Evolutionary conservation across 2,113 vertebrate genomes (phyloP).

Genomic region (Nasalis larvatus): DNA sequence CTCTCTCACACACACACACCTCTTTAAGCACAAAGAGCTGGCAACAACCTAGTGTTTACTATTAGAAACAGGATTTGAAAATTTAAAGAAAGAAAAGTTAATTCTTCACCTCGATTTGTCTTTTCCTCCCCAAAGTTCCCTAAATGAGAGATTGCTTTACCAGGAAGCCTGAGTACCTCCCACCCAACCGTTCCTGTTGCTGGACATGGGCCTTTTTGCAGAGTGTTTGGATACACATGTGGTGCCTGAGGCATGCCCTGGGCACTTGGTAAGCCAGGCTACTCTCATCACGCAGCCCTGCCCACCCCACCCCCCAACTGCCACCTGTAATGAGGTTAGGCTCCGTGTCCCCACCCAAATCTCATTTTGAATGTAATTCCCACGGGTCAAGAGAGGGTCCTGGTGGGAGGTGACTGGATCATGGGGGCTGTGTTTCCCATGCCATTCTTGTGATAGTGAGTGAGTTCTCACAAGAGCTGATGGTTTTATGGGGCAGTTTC

Average conservation of each 20-base stretch:
- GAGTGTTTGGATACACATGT: background rate
- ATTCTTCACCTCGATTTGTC: background rate
- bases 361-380: no score
- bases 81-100: background rate
- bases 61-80: conserved; percentile 44
- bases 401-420: no score
- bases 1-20: background rate
- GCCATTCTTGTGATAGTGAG: no score
- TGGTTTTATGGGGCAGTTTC: no score
- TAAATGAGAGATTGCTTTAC: background rate
- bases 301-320: background rate
- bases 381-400: no score
- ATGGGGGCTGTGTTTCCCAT: no score
- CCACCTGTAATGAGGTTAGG: background rate
- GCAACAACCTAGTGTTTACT: background rate
- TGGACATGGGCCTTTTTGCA: background rate
- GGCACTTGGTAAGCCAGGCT: accelerated
- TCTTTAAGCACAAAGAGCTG: conserved; percentile 19
- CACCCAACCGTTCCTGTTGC: no score
- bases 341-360: no score
- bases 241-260: background rate
- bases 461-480: no score
- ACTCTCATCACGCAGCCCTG: background rate
- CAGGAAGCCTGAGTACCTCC: background rate
- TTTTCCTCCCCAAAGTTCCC: background rate